Evolutionary conservation across 2,797 vertebrate species (phyloP).

Genomic region (Hippocampus kuda): DNA sequence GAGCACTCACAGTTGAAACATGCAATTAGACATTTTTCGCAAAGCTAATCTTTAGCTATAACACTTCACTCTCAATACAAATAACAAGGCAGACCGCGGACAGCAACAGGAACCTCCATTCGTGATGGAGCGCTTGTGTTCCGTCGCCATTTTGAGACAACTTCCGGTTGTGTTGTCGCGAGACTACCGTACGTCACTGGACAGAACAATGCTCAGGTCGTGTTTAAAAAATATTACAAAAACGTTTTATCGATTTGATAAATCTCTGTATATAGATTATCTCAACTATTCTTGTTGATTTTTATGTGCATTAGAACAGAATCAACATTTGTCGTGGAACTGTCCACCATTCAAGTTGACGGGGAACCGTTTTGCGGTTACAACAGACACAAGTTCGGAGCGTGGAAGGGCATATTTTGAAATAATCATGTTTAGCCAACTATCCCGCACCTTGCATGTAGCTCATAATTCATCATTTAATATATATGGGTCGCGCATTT

Average conservation of each 20-base stretch:
- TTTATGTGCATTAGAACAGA: not conserved
- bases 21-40: constrained; percentile 15
- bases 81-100: constrained; percentile 29
- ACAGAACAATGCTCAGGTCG: not conserved
- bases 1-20: constrained; percentile 24
- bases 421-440: constrained; percentile 52
- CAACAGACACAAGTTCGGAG: constrained; percentile 14
- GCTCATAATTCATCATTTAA: constrained; percentile 24
- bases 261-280: not conserved
- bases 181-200: constrained; percentile 12
- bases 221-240: not conserved
- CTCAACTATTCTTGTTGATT: not conserved
- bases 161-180: constrained; percentile 45
- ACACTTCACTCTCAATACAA: constrained; percentile 36
- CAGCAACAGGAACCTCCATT: constrained; percentile 44
- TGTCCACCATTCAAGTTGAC: not conserved
- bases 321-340: constrained; percentile 35
- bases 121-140: constrained; percentile 57
- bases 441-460: constrained; percentile 22
- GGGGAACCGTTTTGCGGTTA: constrained; percentile 18
- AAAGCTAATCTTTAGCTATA: constrained; percentile 18
- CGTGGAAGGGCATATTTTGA: constrained; percentile 47
- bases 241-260: not conserved
- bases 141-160: constrained; percentile 70
- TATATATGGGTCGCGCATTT: constrained; percentile 12